Evolutionary conservation across 1,140 invertebrate genomes (phyloP).

Genomic region (Coelopa frigida): DNA sequence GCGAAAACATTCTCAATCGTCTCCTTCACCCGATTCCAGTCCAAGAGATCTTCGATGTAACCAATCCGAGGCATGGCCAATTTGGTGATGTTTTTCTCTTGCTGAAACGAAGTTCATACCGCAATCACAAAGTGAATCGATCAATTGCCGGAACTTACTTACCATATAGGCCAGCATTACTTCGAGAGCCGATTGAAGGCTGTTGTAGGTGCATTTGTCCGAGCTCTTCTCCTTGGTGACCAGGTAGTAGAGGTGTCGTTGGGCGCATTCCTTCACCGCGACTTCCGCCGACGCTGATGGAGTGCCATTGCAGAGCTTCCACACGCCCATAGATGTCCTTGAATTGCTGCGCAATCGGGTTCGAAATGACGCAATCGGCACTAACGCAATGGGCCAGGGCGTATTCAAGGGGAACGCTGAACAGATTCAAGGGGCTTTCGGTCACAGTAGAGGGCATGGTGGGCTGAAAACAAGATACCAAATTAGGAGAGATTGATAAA

Average conservation of each 20-base stretch:
- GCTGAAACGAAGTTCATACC: constrained; percentile 14
- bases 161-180: constrained; percentile 45
- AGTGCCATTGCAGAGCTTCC: constrained; percentile 30
- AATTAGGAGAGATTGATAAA: no score
- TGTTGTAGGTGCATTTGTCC: constrained; percentile 46
- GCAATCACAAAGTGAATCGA: no score
- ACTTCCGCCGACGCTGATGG: constrained; percentile 47
- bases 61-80: constrained; percentile 55
- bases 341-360: constrained; percentile 53
- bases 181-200: constrained; percentile 40
- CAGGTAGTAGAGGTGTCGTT: constrained; percentile 53
- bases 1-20: no score
- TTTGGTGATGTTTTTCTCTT: constrained; percentile 43
- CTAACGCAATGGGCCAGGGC: constrained; percentile 58
- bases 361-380: constrained; percentile 54
- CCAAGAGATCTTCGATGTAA: no score
- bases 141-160: background rate
- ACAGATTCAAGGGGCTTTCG: constrained; percentile 54
- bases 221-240: constrained; percentile 45
- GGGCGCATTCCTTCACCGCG: constrained; percentile 46
- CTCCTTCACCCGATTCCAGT: no score
- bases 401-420: constrained; percentile 44
- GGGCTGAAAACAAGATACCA: no score
- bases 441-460: no score
- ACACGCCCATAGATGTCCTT: constrained; percentile 41